Percentiles rank a stretch among this genome's conserved stretches.
Conservation (phyloP, 2,797 vertebrate genomes). For the Pseudochaenichthys georgianus region DNA sequence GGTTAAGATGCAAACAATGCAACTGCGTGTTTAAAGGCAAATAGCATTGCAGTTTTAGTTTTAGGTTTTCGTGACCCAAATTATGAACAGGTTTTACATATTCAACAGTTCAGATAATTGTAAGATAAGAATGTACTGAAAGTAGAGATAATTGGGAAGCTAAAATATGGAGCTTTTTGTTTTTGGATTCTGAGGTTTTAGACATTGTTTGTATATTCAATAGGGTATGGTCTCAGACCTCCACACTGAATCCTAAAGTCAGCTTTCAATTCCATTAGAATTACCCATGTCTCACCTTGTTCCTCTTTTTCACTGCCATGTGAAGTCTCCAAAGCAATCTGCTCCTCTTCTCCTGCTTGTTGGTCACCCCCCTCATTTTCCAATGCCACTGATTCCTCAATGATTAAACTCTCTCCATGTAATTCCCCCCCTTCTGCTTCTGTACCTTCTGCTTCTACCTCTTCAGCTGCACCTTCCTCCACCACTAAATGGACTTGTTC, state of each 20-base stretch:
- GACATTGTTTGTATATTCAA: background rate
- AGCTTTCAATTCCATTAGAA: background rate
- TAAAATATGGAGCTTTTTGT: background rate
- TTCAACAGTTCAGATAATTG: slow-evolving; percentile 17
- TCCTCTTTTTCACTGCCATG: slow-evolving; percentile 38
- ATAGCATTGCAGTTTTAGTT: slow-evolving; percentile 26
- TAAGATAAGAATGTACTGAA: background rate
- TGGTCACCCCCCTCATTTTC: slow-evolving; percentile 41
- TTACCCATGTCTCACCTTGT: slow-evolving; percentile 65
- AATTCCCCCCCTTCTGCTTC: slow-evolving; percentile 32
- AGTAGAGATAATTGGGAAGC: background rate
- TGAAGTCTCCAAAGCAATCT: slow-evolving; percentile 35
- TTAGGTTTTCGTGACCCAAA: slow-evolving; percentile 31
- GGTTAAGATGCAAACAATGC: slow-evolving; percentile 57
- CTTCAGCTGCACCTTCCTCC: slow-evolving; percentile 33
- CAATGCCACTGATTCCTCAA: slow-evolving; percentile 40
- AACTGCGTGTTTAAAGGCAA: slow-evolving; percentile 44
- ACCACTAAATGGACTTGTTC: slow-evolving; percentile 44
- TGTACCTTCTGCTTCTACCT: slow-evolving; percentile 28
- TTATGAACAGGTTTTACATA: slow-evolving; percentile 39
- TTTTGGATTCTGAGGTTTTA: slow-evolving; percentile 2
- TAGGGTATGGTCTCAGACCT: background rate
- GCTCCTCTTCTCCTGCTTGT: slow-evolving; percentile 46
- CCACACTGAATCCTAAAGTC: background rate
- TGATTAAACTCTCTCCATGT: slow-evolving; percentile 21